Evolutionary conservation across 2,888 invertebrate genomes (phyloP).

Genomic region (Imbricaverruca yamaguchii): DNA sequence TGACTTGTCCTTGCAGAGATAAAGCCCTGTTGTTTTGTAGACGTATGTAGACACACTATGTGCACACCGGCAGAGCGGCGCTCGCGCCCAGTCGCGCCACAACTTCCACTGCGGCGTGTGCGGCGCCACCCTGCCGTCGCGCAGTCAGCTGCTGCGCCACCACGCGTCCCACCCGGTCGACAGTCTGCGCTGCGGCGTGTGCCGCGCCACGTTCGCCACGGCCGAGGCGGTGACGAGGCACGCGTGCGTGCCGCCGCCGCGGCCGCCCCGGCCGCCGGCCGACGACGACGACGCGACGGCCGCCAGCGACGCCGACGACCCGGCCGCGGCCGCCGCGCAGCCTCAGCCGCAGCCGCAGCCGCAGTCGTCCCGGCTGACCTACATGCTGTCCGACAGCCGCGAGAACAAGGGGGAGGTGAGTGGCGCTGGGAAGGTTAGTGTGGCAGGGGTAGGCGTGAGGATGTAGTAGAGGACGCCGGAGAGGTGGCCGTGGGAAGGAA

Average conservation of each 20-base stretch:
- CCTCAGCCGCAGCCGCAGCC: not conserved
- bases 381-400: constrained; percentile 8
- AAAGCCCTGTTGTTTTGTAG: too few species aligned
- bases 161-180: constrained; percentile 24
- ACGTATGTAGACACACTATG: too few species aligned
- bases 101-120: constrained; percentile 30
- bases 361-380: not conserved
- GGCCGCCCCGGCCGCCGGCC: not conserved
- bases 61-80: too few species aligned
- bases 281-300: not conserved
- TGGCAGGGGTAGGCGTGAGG: too few species aligned
- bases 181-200: constrained; percentile 27
- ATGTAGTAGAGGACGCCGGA: too few species aligned
- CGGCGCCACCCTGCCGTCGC: constrained; percentile 27
- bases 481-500: too few species aligned
- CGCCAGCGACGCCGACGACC: not conserved
- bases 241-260: not conserved
- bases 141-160: constrained; percentile 27
- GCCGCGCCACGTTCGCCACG: constrained; percentile 23
- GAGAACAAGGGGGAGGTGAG: not conserved
- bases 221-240: constrained; percentile 26
- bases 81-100: too few species aligned
- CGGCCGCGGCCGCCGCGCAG: not conserved
- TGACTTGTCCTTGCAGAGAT: too few species aligned
- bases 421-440: not conserved